Base-by-base conservation (phyloP, 2,113 vertebrate genomes). In the Anthoscopus minutus region DNA sequence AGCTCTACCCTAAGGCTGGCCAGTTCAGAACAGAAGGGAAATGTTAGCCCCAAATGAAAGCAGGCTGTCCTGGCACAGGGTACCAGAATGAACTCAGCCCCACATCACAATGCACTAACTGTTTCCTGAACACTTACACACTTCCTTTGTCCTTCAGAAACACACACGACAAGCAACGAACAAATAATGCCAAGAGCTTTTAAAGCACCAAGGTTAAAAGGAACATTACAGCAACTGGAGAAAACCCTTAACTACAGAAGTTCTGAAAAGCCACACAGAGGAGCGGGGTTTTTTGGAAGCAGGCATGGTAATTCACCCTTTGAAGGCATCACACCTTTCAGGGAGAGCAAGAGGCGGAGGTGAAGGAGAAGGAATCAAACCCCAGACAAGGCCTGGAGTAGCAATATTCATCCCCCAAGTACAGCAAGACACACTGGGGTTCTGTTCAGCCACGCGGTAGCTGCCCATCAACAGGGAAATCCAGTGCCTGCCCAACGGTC, bases 281-380 rank as follows among this genome's bases (percentile, higher is more conserved):
- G 37, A 64, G 67, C 5, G 13, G 58, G 48, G 28, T 77, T 81
- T 53, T 92, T 50, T 35, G 50, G 47, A 73, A 78, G 87, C 35
- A 73, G 40, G 35, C 85, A 60, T 48, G 69, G 92, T 21, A 94
- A 94, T 93, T 96, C 82, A 67, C 56, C 44, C 51, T 96, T 84
- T 88, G 88, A 88, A 88, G 67, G 96, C 97, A 97, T 94, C 96
- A 71, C 96, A 97, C 88, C 97, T 97, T 94, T 95, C 82, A 96
- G 85, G 89, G 76, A 81, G 56, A 53, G 86, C 86, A 74, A 86
- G 86, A 94, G 81, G 86, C 2, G 25, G 96, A 88, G 95, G 78
- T 92, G 92, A 95, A 93, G 77, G 95, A 90, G 96, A 97, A 96
- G 94, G 94, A 89, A 96, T 96, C 85, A 88, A 83, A 47, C 10